These are phyloP conservation scores for Eristalinus aeneus DNA, from an alignment of 2,888 invertebrate genomes.

Conservation along the genomic window DNA sequence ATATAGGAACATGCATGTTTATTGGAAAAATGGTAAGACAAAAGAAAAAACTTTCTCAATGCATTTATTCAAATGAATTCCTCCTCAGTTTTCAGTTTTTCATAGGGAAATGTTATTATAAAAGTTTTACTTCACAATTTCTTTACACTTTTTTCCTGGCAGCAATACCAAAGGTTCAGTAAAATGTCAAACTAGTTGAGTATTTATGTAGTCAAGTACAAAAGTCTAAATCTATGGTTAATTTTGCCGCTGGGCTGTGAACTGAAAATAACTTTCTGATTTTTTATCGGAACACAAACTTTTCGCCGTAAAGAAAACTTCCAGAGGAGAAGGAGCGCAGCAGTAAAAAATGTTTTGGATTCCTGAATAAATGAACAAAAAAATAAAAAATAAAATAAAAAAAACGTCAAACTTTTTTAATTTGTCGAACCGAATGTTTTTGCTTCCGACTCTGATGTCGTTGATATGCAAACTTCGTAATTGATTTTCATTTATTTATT, in stretches of 20 bases:
- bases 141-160: conserved; percentile 45
- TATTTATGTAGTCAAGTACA: conserved; percentile 62
- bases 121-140: conserved; percentile 54
- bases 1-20: not conserved
- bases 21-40: conserved; percentile 16
- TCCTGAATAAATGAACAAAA: conserved; percentile 37
- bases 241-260: conserved; percentile 62
- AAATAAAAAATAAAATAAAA: conserved; percentile 13
- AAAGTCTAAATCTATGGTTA: conserved; percentile 70
- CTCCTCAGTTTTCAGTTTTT: conserved; percentile 52
- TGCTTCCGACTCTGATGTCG: conserved; percentile 44
- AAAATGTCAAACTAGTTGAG: conserved; percentile 60
- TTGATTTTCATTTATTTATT: conserved; percentile 65
- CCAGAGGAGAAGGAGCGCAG: conserved; percentile 27
- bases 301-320: conserved; percentile 56
- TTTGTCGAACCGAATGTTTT: conserved; percentile 63
- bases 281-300: conserved; percentile 55
- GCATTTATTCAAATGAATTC: conserved; percentile 66
- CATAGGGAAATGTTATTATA: conserved; percentile 52
- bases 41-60: conserved; percentile 55
- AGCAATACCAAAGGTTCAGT: conserved; percentile 46
- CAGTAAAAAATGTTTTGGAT: conserved; percentile 58
- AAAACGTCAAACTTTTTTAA: conserved; percentile 65
- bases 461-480: conserved; percentile 66
- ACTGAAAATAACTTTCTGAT: conserved; percentile 54